Base-by-base conservation (phyloP, 2,113 vertebrate genomes). In the Erythrocercus mccallii region DNA sequence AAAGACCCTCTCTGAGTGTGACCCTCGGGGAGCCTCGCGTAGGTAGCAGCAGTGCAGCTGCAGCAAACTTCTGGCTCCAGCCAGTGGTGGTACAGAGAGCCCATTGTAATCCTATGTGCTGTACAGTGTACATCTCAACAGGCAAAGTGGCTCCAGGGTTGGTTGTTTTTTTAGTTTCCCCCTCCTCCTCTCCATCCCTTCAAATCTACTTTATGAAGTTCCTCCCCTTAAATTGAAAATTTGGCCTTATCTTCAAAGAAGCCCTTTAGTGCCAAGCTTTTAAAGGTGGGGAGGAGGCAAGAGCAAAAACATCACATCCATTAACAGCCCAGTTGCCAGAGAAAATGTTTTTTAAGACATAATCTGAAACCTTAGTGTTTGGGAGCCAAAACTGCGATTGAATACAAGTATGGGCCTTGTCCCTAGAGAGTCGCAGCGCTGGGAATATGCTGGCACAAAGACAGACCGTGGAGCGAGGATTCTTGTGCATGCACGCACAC, bases 161-260 rank as follows among this genome's bases (percentile, higher is more conserved):
- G 87, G 94, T 25, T 22, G 30, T 4, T 31, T 33, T 58, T 69
- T 68, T 66, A 56, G 51, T 57, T 23, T 2, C 5, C 45, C 23
- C 51, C 62, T 47, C 57, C 77, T 66, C 61, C 60, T 69, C 70
- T 95, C 88, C 90, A 90, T 96, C 95, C 97, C 97, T 97, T 98
- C 97, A 97, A 97, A 96, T 98, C 98, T 97, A 98, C 97, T 97
- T 96, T 94, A 95, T 94, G 94, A 96, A 97, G 96, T 97, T 93
- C 92, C 95, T 96, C 81, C 92, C 90, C 93, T 93, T 94, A 97
- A 97, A 96, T 96, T 92, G 94, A 88, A 91, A 97, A 96, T 97
- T 97, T 98, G 97, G 97, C 96, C 81, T 97, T 97, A 95, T 97
- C 96, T 98, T 98, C 97, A 98, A 97, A 98, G 97, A 81, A 93